Percentiles rank a stretch among this genome's conserved stretches.
Evolutionary conservation across 2,888 invertebrate species (phyloP).

Genomic region (Tipula lateralis): DNA sequence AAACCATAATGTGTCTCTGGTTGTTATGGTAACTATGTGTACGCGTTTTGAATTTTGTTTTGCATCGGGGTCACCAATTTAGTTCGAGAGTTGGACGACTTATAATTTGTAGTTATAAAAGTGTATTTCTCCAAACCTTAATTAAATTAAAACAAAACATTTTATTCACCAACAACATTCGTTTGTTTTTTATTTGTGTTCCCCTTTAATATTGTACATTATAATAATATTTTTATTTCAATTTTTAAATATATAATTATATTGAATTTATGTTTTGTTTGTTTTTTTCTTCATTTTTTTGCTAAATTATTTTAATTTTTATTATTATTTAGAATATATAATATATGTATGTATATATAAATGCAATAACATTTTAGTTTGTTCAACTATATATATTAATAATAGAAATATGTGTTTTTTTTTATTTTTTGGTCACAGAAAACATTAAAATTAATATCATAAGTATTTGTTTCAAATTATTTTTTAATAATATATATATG

Average conservation of each 20-base stretch:
- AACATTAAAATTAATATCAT: slow-evolving; percentile 21
- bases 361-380: background rate
- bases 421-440: slow-evolving; percentile 27
- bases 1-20: too few relatives aligned
- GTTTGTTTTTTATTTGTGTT: slow-evolving; percentile 28
- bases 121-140: too few relatives aligned
- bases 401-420: slow-evolving; percentile 13
- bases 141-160: background rate
- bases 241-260: slow-evolving; percentile 5
- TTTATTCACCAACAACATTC: slow-evolving; percentile 29
- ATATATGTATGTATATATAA: background rate
- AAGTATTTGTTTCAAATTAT: slow-evolving; percentile 25
- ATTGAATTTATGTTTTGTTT: slow-evolving; percentile 20
- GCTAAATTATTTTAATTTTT: slow-evolving; percentile 19
- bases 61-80: too few relatives aligned
- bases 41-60: too few relatives aligned
- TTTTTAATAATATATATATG: background rate
- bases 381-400: background rate
- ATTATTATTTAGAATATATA: slow-evolving; percentile 20
- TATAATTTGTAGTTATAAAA: too few relatives aligned
- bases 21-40: too few relatives aligned
- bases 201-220: slow-evolving; percentile 25
- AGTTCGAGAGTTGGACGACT: too few relatives aligned
- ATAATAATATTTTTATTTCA: slow-evolving; percentile 24
- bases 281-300: background rate